phyloP scores from a whole-genome alignment of 2,888 invertebrate species.

The Ashinkailepas kermadecensis region DNA sequence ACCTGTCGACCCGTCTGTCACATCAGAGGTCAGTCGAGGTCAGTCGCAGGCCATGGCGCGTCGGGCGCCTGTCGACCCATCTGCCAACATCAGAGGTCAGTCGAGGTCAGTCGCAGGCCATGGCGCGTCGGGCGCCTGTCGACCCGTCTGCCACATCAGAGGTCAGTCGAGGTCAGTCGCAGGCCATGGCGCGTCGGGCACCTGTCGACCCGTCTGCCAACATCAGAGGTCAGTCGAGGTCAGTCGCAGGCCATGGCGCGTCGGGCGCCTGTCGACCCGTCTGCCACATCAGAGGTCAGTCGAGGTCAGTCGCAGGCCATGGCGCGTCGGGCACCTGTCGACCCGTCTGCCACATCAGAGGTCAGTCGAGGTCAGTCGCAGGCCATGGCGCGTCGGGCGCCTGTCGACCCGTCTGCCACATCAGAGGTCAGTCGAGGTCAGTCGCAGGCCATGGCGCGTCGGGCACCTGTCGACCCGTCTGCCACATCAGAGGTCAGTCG shows the following conservation, averaged over 20 bases:
- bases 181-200: slow-evolving; percentile 70
- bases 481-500: slow-evolving; percentile 36
- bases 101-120: too few relatives aligned
- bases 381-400: slow-evolving; percentile 74
- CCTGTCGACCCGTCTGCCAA: slow-evolving; percentile 81
- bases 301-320: too few relatives aligned
- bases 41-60: slow-evolving; percentile 52
- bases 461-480: slow-evolving; percentile 90
- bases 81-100: slow-evolving; percentile 48
- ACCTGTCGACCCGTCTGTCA: slow-evolving; percentile 85
- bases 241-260: slow-evolving; percentile 52
- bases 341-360: slow-evolving; percentile 62
- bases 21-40: slow-evolving; percentile 1
- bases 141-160: slow-evolving; percentile 64
- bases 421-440: neutral
- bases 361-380: too few relatives aligned
- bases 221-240: slow-evolving; percentile 1
- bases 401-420: slow-evolving; percentile 78
- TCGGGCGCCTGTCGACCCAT: slow-evolving; percentile 90
- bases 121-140: slow-evolving; percentile 88
- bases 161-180: too few relatives aligned
- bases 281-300: slow-evolving; percentile 47
- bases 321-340: slow-evolving; percentile 90
- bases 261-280: slow-evolving; percentile 90
- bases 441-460: slow-evolving; percentile 59